Evolutionary conservation across 2,888 invertebrate genomes (phyloP).

Genomic region (Leptarthrus brevirostris): DNA sequence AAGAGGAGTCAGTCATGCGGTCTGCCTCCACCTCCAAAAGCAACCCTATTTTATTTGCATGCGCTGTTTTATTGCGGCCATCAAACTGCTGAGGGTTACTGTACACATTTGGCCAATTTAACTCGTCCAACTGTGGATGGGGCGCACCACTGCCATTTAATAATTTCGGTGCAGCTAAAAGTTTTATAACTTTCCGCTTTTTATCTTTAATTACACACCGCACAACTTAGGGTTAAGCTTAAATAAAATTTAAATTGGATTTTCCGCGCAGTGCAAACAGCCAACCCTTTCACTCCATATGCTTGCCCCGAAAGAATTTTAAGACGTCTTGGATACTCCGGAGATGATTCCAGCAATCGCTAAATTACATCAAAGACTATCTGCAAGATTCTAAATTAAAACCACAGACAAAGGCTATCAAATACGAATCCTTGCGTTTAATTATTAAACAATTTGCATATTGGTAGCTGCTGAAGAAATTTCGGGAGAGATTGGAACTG

Average conservation of each 20-base stretch:
- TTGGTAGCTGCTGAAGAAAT: slow-evolving; percentile 44
- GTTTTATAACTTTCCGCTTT: slow-evolving; percentile 58
- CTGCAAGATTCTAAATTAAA: slow-evolving; percentile 32
- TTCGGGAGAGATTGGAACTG: slow-evolving; percentile 13
- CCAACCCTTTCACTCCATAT: slow-evolving; percentile 48
- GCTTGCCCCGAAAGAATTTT: slow-evolving; percentile 20
- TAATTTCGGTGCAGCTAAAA: slow-evolving; percentile 56
- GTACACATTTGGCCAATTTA: slow-evolving; percentile 52
- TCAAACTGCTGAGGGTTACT: slow-evolving; percentile 49
- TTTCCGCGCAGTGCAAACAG: slow-evolving; percentile 41
- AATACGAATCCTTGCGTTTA: slow-evolving; percentile 41
- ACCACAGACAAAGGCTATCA: slow-evolving; percentile 33
- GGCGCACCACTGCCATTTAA: slow-evolving; percentile 47
- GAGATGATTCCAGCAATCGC: slow-evolving; percentile 45
- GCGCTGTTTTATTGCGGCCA: slow-evolving; percentile 52
- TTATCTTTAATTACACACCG: slow-evolving; percentile 58
- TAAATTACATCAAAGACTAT: slow-evolving; percentile 29
- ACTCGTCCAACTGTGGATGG: slow-evolving; percentile 36
- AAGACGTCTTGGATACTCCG: slow-evolving; percentile 17
- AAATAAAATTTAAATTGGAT: slow-evolving; percentile 55
- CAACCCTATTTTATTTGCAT: slow-evolving; percentile 52
- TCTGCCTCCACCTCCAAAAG: slow-evolving; percentile 7
- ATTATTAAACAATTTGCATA: slow-evolving; percentile 54
- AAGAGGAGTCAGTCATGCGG: slow-evolving; percentile 50
- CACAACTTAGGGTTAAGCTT: slow-evolving; percentile 50